phyloP scores from a whole-genome alignment of 2,113 vertebrate species.

The Crotalus helleri region DNA sequence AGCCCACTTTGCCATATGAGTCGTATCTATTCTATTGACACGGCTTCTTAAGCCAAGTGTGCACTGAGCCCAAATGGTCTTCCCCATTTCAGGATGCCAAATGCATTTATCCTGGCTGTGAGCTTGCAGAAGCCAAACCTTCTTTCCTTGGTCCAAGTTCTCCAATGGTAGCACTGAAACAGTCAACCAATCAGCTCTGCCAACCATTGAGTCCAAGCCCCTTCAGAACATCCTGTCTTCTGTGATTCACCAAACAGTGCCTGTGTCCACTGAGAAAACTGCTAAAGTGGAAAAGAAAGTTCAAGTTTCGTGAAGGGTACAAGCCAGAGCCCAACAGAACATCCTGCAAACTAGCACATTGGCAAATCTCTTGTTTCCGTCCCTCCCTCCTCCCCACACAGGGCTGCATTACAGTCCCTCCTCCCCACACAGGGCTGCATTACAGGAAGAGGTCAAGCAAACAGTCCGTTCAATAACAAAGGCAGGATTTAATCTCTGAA shows the following conservation, averaged over 20 bases:
- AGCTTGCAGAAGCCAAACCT: neutral
- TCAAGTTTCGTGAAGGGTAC: neutral
- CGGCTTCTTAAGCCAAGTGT: neutral
- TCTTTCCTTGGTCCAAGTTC: neutral
- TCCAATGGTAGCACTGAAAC: neutral
- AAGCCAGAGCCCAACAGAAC: neutral
- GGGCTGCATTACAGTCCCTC: neutral
- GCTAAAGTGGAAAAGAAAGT: neutral
- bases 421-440: neutral
- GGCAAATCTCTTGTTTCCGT: neutral
- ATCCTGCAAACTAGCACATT: neutral
- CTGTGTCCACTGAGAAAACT: neutral
- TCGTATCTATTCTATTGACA: neutral
- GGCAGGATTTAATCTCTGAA: neutral
- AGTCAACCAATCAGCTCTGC: neutral
- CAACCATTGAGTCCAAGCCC: neutral
- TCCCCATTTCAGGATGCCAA: neutral
- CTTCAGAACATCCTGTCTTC: neutral
- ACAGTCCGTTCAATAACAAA: neutral
- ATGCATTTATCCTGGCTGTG: neutral
- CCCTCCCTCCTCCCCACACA: neutral
- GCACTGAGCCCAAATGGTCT: neutral
- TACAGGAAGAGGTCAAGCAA: neutral
- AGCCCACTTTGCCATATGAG: neutral
- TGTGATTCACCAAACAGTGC: neutral